phyloP scores from a whole-genome alignment of 1,140 invertebrate genomes.

The Drosophila hydei region DNA sequence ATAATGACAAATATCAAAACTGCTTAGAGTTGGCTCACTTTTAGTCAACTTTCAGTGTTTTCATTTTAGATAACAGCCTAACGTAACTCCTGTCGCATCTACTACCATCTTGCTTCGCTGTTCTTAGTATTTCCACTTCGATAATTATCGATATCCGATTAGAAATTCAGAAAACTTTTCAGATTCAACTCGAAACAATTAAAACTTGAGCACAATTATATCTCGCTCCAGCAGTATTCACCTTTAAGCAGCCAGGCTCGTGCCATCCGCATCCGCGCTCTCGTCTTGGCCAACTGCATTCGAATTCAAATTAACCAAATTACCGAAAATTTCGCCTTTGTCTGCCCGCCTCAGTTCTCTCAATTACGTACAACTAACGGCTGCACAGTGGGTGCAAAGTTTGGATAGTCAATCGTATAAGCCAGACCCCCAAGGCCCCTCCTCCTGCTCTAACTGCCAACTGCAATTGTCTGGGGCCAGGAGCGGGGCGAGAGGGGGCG shows the following conservation, averaged over 20 bases:
- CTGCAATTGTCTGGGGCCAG: background rate
- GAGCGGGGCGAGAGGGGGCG: constrained; percentile 14
- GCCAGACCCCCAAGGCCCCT: background rate
- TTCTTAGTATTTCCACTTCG: background rate
- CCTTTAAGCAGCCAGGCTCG: background rate
- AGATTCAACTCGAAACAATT: constrained; percentile 10
- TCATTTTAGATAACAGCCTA: no score
- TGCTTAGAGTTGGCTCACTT: no score
- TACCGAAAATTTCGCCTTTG: constrained; percentile 57
- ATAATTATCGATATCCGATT: constrained; percentile 5
- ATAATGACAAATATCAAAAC: no score
- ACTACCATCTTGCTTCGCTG: background rate
- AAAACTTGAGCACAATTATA: constrained; percentile 9
- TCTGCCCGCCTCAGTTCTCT: constrained; percentile 30
- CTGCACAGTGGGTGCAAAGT: constrained; percentile 36
- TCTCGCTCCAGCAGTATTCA: background rate
- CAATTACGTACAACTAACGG: constrained; percentile 72
- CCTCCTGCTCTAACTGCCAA: background rate
- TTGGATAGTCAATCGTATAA: constrained; percentile 42
- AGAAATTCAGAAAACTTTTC: background rate
- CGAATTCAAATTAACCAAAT: constrained; percentile 75
- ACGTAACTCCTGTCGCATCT: background rate
- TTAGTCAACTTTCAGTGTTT: no score
- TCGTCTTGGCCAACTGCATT: constrained; percentile 25
- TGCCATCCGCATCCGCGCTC: no score